These are phyloP conservation scores for Teinopalpus imperialis DNA, from an alignment of 2,888 invertebrate genomes.

Conservation along the genomic window DNA sequence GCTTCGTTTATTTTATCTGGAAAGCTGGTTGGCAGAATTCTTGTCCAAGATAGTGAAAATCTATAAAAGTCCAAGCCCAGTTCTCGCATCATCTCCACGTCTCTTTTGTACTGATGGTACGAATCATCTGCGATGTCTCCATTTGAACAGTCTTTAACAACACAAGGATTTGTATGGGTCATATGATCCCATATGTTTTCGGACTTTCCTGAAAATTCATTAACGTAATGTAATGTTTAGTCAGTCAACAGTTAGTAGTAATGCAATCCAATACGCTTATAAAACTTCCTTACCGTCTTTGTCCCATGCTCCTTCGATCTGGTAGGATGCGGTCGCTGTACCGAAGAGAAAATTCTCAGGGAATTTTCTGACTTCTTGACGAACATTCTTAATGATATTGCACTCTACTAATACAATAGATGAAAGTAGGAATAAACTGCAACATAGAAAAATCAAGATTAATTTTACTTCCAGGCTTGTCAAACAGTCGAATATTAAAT, in stretches of 20 bases:
- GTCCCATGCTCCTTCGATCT: constrained; percentile 77
- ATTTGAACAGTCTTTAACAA: constrained; percentile 72
- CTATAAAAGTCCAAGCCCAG: constrained; percentile 62
- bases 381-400: constrained; percentile 3
- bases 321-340: constrained; percentile 61
- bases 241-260: too few relatives aligned
- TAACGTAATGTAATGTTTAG: too few relatives aligned
- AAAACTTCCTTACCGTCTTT: constrained; percentile 58
- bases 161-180: constrained; percentile 65
- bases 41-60: constrained; percentile 84
- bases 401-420: neutral
- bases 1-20: constrained; percentile 73
- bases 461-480: too few relatives aligned
- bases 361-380: constrained; percentile 40
- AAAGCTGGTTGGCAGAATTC: constrained; percentile 77
- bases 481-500: too few relatives aligned
- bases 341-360: constrained; percentile 37
- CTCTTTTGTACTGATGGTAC: constrained; percentile 37
- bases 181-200: constrained; percentile 84
- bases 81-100: constrained; percentile 36
- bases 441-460: neutral
- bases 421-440: neutral
- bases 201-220: constrained; percentile 68
- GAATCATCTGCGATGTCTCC: constrained; percentile 84
- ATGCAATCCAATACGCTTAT: too few relatives aligned